phyloP scores from a whole-genome alignment of 2,797 vertebrate genomes.

The Centropyge bicolor region DNA sequence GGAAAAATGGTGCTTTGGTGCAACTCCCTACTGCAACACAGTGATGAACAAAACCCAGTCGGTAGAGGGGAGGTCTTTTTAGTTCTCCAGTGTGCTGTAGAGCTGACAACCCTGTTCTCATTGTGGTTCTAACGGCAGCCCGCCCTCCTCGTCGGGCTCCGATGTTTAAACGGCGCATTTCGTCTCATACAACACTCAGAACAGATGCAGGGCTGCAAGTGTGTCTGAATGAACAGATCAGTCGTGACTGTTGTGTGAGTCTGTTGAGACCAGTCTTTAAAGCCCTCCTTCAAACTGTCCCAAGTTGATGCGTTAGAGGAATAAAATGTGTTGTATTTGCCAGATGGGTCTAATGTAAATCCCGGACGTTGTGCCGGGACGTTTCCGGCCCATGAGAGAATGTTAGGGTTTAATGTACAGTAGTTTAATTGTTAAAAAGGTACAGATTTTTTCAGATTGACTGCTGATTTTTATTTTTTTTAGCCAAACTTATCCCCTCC shows the following conservation, averaged over 20 bases:
- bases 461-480: slow-evolving; percentile 68
- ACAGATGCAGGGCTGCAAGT: slow-evolving; percentile 52
- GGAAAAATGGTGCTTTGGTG: slow-evolving; percentile 79
- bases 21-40: slow-evolving; percentile 70
- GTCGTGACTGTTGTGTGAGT: slow-evolving; percentile 59
- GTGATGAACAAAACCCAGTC: slow-evolving; percentile 52
- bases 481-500: slow-evolving; percentile 72
- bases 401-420: slow-evolving; percentile 82
- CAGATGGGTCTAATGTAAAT: slow-evolving; percentile 59
- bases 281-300: slow-evolving; percentile 65
- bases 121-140: slow-evolving; percentile 34
- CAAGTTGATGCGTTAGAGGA: slow-evolving; percentile 49
- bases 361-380: slow-evolving; percentile 57
- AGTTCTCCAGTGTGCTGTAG: slow-evolving; percentile 41
- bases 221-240: slow-evolving; percentile 62
- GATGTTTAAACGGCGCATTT: slow-evolving; percentile 43
- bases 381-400: slow-evolving; percentile 73
- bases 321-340: slow-evolving; percentile 66
- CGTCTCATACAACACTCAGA: slow-evolving; percentile 41
- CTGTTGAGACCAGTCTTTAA: slow-evolving; percentile 53
- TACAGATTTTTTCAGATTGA: slow-evolving; percentile 79
- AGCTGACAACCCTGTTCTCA: slow-evolving; percentile 47
- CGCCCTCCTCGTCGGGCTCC: slow-evolving; percentile 22
- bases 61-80: slow-evolving; percentile 32
- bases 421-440: slow-evolving; percentile 83